Evolutionary conservation across 1,140 invertebrate species (phyloP).

Genomic region (Semibalanus balanoides): DNA sequence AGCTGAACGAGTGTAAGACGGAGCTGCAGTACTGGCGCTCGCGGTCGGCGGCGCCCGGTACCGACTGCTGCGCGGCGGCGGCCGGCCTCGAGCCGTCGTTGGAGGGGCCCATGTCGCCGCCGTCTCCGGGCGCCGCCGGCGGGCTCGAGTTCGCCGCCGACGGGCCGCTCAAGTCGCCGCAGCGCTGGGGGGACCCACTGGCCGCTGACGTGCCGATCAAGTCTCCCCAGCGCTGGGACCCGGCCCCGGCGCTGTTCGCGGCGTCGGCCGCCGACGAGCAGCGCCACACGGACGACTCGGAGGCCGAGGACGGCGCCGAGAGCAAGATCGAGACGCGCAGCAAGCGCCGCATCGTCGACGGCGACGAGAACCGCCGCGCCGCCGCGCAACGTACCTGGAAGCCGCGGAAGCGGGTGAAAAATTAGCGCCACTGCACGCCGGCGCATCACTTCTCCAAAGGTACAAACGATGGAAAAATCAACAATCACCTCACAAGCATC

Average conservation of each 20-base stretch:
- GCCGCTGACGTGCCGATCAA: not conserved
- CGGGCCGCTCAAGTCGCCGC: not conserved
- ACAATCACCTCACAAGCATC: not conserved
- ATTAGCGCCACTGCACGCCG: not conserved
- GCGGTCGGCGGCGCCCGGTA: conserved; percentile 51
- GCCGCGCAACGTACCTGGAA: not conserved
- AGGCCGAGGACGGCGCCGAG: not conserved
- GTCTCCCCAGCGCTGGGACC: too few relatives aligned
- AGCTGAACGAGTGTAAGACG: conserved; percentile 77
- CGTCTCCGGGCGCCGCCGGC: conserved; percentile 15
- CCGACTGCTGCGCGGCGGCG: conserved; percentile 16
- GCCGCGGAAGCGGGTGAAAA: not conserved
- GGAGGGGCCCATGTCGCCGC: conserved; percentile 12
- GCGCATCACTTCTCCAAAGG: not conserved
- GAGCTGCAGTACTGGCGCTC: conserved; percentile 77
- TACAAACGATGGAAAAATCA: not conserved
- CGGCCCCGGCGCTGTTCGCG: too few relatives aligned
- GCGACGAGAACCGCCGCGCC: not conserved
- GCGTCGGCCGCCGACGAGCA: not conserved
- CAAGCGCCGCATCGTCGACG: not conserved
- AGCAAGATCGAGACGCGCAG: not conserved
- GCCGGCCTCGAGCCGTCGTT: conserved; percentile 17
- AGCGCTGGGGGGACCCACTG: too few relatives aligned
- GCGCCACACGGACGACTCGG: not conserved
- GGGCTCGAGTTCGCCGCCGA: conserved; percentile 12